These are phyloP conservation scores for Daboia siamensis DNA, from an alignment of 2,113 vertebrate genomes.

Conservation along the genomic window DNA sequence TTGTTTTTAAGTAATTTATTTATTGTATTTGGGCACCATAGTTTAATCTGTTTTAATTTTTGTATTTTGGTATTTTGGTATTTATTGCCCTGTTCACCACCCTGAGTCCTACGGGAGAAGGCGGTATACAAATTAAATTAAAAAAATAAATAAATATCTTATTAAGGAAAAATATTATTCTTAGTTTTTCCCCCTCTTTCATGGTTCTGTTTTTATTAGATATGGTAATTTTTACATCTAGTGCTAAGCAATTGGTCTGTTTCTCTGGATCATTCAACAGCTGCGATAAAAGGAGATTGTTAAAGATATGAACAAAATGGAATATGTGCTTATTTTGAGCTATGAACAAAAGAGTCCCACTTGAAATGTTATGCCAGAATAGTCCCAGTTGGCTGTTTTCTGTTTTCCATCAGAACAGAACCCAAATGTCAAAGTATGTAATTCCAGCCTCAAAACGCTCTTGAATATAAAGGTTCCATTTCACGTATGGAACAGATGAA, in stretches of 20 bases:
- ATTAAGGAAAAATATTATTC: not conserved
- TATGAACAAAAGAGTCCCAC: not conserved
- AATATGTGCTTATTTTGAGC: not conserved
- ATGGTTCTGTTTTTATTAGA: not conserved
- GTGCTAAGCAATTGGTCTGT: not conserved
- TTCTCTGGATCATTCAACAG: rapidly evolving
- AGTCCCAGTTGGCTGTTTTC: not conserved
- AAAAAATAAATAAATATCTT: too few relatives aligned
- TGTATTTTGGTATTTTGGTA: too few relatives aligned
- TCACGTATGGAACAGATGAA: not conserved
- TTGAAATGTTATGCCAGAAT: not conserved
- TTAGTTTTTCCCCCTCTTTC: not conserved
- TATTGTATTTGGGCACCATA: too few relatives aligned
- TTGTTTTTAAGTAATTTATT: too few relatives aligned
- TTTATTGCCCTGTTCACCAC: too few relatives aligned
- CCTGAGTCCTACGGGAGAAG: too few relatives aligned
- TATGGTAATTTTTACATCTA: not conserved
- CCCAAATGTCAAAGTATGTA: not conserved
- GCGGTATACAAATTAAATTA: too few relatives aligned
- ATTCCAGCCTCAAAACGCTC: not conserved
- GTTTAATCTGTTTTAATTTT: too few relatives aligned
- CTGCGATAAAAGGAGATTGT: not conserved
- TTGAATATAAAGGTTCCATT: not conserved
- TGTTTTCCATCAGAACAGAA: not conserved
- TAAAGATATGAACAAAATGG: not conserved